Conservation (phyloP, 1,140 invertebrate genomes). For the Propsilocerus akamusi region DNA sequence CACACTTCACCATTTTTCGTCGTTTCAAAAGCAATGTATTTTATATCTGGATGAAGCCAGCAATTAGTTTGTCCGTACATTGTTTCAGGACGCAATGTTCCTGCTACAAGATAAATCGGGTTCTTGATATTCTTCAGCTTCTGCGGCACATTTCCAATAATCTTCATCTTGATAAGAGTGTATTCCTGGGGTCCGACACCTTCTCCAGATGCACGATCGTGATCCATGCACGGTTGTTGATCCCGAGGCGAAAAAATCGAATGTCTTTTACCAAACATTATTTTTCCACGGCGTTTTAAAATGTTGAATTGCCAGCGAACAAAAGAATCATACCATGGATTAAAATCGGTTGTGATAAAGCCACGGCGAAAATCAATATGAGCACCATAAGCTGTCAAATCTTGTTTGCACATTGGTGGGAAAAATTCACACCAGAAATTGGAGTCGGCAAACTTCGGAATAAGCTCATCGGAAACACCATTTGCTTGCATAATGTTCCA, state of each 20-base stretch:
- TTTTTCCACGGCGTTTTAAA: slow-evolving; percentile 73
- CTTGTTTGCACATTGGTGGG: slow-evolving; percentile 70
- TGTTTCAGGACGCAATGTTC: slow-evolving; percentile 94
- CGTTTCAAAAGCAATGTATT: slow-evolving; percentile 71
- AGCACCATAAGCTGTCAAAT: slow-evolving; percentile 76
- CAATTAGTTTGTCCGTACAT: slow-evolving; percentile 99
- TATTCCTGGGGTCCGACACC: slow-evolving; percentile 97
- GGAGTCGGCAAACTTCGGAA: slow-evolving; percentile 80
- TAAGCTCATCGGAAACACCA: slow-evolving; percentile 79
- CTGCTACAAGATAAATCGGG: slow-evolving; percentile 72
- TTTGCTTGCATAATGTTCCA: slow-evolving; percentile 98
- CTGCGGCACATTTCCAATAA: slow-evolving; percentile 53
- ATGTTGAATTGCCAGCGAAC: slow-evolving; percentile 90
- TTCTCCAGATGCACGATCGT: slow-evolving; percentile 89
- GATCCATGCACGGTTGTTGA: slow-evolving; percentile 99
- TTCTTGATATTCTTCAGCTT: slow-evolving; percentile 40
- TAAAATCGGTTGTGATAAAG: slow-evolving; percentile 96
- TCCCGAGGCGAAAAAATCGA: slow-evolving; percentile 95
- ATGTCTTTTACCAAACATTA: slow-evolving; percentile 94
- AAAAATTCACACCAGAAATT: slow-evolving; percentile 92
- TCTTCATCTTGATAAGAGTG: slow-evolving; percentile 88
- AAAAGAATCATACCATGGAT: slow-evolving; percentile 97
- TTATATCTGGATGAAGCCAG: slow-evolving; percentile 91
- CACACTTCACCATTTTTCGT: slow-evolving; percentile 56
- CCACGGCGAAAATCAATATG: slow-evolving; percentile 92